A percentile compares a stretch with the other conserved stretches of the same genome.
Conservation (phyloP, 2,113 vertebrate genomes). For the Peromyscus maniculatus region DNA sequence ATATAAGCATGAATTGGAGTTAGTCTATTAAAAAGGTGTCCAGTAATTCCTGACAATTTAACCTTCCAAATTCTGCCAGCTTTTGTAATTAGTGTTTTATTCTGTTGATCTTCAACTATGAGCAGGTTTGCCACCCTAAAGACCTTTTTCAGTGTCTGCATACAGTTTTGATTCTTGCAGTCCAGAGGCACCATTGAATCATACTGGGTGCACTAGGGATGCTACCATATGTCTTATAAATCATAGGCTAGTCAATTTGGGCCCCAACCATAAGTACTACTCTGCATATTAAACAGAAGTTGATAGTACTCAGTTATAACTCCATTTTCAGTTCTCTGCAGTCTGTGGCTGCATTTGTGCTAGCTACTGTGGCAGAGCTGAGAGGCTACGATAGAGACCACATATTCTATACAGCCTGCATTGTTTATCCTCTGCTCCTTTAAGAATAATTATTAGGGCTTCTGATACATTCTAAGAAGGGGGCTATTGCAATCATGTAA, state of each 20-base stretch:
- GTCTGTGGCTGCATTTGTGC: neutral
- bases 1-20: neutral
- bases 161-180: neutral
- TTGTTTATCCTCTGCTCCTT: neutral
- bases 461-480: neutral
- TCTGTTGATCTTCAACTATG: neutral
- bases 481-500: rapidly evolving
- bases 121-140: neutral
- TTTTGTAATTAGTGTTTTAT: neutral
- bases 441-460: neutral
- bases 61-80: neutral
- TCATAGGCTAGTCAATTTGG: neutral
- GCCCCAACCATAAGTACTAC: neutral
- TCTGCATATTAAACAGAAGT: neutral
- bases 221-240: neutral
- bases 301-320: rapidly evolving
- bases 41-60: neutral
- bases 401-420: neutral
- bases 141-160: neutral
- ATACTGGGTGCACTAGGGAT: rapidly evolving
- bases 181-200: neutral
- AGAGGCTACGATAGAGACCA: neutral
- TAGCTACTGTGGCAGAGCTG: neutral
- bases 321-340: neutral
- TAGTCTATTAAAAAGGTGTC: neutral